Percentiles rank a stretch among this genome's conserved stretches.
These are phyloP conservation scores for Tetramorium bicarinatum DNA, from an alignment of 2,888 invertebrate genomes.

Conservation along the genomic window DNA sequence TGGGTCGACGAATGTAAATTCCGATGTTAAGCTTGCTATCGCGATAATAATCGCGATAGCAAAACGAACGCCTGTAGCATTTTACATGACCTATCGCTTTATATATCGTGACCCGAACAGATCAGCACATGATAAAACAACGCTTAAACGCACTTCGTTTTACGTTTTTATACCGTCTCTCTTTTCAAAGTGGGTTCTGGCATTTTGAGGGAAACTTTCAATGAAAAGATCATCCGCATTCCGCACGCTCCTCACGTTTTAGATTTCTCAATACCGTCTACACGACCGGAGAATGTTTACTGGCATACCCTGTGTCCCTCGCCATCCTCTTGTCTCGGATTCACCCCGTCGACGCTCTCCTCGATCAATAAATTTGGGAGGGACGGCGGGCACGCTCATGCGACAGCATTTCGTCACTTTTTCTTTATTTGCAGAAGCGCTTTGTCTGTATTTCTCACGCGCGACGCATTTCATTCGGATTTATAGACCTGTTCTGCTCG, in stretches of 20 bases:
- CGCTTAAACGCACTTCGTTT: neutral
- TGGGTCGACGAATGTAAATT: conserved; percentile 33
- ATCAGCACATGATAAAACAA: conserved; percentile 21
- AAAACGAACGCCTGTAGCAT: conserved; percentile 12
- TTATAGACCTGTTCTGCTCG: conserved; percentile 4
- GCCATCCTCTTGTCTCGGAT: conserved; percentile 35
- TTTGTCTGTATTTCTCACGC: conserved; percentile 39
- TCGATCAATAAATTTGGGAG: conserved; percentile 53
- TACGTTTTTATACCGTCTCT: conserved; percentile 5
- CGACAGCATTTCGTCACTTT: conserved; percentile 37
- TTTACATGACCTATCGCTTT: conserved; percentile 42
- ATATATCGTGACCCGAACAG: conserved; percentile 24
- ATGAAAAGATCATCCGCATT: neutral
- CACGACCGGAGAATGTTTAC: neutral
- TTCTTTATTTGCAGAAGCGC: conserved; percentile 46
- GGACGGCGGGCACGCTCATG: conserved; percentile 24
- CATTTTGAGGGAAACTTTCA: conserved; percentile 13
- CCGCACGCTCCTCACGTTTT: conserved; percentile 9
- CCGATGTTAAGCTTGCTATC: neutral
- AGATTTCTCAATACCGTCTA: conserved; percentile 24
- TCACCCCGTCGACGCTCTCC: neutral
- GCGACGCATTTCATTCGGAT: conserved; percentile 25
- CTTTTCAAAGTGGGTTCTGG: neutral
- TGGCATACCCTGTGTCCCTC: neutral
- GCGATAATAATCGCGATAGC: conserved; percentile 1